Evolutionary conservation across 2,888 invertebrate genomes (phyloP).

Genomic region (Lochmaea capreae): DNA sequence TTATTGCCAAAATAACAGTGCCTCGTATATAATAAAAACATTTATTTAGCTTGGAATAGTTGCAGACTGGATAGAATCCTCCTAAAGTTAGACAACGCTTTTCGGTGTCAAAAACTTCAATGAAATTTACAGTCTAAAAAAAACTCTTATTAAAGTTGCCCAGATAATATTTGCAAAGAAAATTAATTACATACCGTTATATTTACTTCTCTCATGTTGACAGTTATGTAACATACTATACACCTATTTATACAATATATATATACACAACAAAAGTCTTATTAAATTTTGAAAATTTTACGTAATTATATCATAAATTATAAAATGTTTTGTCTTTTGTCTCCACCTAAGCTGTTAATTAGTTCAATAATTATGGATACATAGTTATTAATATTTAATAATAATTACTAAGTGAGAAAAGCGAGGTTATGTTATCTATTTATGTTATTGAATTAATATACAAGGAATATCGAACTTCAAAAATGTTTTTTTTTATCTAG

Average conservation of each 20-base stretch:
- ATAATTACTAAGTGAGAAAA: too few species aligned
- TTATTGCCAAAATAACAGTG: conserved; percentile 25
- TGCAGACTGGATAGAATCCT: conserved; percentile 42
- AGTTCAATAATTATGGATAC: not conserved
- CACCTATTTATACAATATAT: not conserved
- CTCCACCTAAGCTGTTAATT: not conserved
- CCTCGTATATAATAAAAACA: conserved; percentile 20
- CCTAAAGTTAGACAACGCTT: conserved; percentile 36
- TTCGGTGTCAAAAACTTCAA: conserved; percentile 35
- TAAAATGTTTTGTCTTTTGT: not conserved
- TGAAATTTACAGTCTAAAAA: conserved; percentile 38
- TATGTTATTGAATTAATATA: not conserved
- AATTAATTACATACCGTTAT: not conserved
- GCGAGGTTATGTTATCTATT: not conserved
- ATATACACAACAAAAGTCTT: not conserved
- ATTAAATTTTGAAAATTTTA: not conserved
- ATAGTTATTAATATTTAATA: too few species aligned
- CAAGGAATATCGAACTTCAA: too few species aligned
- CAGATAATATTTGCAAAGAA: too few species aligned
- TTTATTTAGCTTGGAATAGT: conserved; percentile 24
- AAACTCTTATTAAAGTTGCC: not conserved
- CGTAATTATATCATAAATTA: not conserved
- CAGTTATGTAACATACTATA: not conserved
- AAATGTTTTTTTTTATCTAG: too few species aligned
- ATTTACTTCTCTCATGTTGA: not conserved